Evolutionary conservation across 2,888 invertebrate species (phyloP).

Genomic region (Caenorhabditis sp.): DNA sequence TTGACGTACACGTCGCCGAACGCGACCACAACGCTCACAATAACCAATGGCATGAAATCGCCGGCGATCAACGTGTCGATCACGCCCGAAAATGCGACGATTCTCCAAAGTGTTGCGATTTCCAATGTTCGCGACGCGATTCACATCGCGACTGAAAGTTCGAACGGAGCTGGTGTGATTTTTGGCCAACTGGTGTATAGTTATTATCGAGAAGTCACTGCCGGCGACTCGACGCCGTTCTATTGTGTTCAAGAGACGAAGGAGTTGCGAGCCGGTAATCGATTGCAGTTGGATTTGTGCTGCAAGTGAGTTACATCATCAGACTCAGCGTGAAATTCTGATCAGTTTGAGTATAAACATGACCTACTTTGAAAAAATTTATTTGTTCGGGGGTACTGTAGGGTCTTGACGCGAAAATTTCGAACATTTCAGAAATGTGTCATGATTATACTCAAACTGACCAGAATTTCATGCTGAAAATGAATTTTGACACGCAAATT

Average conservation of each 20-base stretch:
- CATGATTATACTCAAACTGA: not conserved
- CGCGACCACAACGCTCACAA: constrained; percentile 74
- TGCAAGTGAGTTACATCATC: constrained; percentile 65
- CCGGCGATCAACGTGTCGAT: constrained; percentile 55
- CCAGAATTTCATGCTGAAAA: too few relatives aligned
- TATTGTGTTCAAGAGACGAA: constrained; percentile 64
- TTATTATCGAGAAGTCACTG: constrained; percentile 79
- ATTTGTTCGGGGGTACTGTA: not conserved
- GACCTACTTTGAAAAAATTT: not conserved
- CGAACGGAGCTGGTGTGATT: constrained; percentile 82
- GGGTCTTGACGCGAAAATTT: too few relatives aligned
- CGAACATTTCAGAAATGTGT: not conserved
- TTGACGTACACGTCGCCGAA: constrained; percentile 74
- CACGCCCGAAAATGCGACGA: constrained; percentile 74
- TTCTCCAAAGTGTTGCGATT: constrained; percentile 76
- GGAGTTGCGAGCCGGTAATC: constrained; percentile 63
- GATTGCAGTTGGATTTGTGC: constrained; percentile 68
- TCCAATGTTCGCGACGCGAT: constrained; percentile 72
- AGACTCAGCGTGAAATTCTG: not conserved
- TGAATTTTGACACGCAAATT: too few relatives aligned
- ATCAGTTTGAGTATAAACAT: not conserved
- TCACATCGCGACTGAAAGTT: constrained; percentile 79
- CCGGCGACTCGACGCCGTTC: constrained; percentile 66
- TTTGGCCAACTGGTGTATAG: constrained; percentile 78
- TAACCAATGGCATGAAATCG: constrained; percentile 73